Evolutionary conservation across 2,797 vertebrate genomes (phyloP).

Genomic region (Ptychadena robeensis): DNA sequence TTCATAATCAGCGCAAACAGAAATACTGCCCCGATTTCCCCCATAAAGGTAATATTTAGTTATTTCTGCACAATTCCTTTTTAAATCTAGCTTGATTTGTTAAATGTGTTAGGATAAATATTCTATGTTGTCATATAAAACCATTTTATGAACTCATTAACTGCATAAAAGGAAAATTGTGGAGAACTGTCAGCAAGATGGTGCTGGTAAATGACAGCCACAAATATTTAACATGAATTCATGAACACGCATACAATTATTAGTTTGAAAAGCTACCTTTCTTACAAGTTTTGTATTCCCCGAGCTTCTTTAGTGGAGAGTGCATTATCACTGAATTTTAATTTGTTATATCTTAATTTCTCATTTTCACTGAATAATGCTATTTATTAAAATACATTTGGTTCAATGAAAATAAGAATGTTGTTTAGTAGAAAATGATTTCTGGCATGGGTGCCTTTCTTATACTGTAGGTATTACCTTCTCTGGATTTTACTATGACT

Average conservation of each 20-base stretch:
- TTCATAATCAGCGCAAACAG: neutral
- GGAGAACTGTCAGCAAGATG: conserved; percentile 16
- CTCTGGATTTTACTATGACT: neutral
- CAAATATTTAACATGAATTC: conserved; percentile 53
- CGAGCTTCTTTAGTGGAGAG: conserved; percentile 63
- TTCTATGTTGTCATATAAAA: conserved; percentile 32
- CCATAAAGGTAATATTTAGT: neutral
- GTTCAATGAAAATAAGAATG: neutral
- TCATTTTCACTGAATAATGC: conserved; percentile 71
- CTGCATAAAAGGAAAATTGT: conserved; percentile 20
- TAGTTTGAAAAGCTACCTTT: conserved; percentile 39
- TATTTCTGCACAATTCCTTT: conserved; percentile 9
- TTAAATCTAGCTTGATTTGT: conserved; percentile 4
- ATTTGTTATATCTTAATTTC: conserved; percentile 62
- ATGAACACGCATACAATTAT: conserved; percentile 33
- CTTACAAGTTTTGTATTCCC: conserved; percentile 63
- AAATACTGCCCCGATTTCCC: neutral
- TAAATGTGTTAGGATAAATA: conserved; percentile 28
- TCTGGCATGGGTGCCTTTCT: neutral
- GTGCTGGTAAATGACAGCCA: conserved; percentile 34
- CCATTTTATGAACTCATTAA: conserved; percentile 42
- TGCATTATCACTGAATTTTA: conserved; percentile 65
- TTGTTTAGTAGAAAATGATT: neutral
- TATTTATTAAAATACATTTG: conserved; percentile 62
- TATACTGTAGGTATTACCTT: neutral